Percentiles rank a stretch among this genome's conserved stretches.
Evolutionary conservation across 2,113 vertebrate genomes (phyloP).

Genomic region (Eudyptes chrysolophus): DNA sequence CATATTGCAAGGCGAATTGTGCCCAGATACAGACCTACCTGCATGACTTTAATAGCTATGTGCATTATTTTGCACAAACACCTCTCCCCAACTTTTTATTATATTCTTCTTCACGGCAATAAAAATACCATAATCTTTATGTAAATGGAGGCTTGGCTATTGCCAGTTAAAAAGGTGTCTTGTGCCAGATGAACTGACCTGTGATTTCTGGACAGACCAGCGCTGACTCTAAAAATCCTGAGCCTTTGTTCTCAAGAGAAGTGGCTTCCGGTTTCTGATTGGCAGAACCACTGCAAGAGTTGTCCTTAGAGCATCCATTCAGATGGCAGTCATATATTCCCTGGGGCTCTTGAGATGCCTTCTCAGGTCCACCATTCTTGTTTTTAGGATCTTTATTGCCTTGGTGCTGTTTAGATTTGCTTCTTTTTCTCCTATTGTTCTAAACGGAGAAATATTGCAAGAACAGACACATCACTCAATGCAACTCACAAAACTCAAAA

Average conservation of each 20-base stretch:
- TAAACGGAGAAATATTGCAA: conserved; percentile 21
- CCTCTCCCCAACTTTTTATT: neutral
- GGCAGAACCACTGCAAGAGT: conserved; percentile 32
- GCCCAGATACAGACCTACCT: neutral
- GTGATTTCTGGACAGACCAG: conserved; percentile 12
- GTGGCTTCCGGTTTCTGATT: conserved; percentile 39
- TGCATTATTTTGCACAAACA: neutral
- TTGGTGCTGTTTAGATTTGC: conserved; percentile 79
- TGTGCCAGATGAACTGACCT: conserved; percentile 64
- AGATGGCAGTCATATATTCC: conserved; percentile 9
- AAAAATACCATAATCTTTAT: neutral
- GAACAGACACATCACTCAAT: neutral
- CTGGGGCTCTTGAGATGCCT: conserved; percentile 25
- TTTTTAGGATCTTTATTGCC: conserved; percentile 72
- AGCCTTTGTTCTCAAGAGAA: conserved; percentile 55
- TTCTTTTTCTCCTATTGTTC: conserved; percentile 81
- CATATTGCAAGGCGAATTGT: neutral
- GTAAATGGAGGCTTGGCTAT: neutral
- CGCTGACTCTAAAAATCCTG: neutral
- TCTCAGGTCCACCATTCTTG: conserved; percentile 57
- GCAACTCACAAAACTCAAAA: neutral
- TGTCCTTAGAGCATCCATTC: conserved; percentile 64
- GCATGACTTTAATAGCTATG: neutral
- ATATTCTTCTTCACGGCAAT: neutral
- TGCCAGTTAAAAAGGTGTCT: neutral